Conservation (phyloP, 2,113 vertebrate genomes). For the Mungos mungo region DNA sequence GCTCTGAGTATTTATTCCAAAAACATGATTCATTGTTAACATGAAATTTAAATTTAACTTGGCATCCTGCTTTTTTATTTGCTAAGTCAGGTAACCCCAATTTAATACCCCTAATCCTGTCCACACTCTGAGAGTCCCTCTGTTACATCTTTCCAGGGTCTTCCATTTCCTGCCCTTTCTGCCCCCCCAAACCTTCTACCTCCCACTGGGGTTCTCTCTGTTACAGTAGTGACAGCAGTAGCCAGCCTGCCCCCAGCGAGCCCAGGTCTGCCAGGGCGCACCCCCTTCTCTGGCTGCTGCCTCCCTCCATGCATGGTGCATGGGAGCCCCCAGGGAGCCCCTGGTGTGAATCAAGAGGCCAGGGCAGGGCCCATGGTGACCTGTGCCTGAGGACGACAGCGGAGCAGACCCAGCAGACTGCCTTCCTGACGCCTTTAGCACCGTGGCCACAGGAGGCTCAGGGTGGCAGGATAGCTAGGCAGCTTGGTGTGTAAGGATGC, state of each 20-base stretch:
- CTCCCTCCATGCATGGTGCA: not conserved
- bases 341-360: not conserved
- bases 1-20: not conserved
- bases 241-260: not conserved
- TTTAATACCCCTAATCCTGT: not conserved
- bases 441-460: fast-evolving
- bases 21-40: not conserved
- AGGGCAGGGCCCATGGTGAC: fast-evolving
- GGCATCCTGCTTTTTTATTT: not conserved
- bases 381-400: not conserved
- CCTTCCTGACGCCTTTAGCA: fast-evolving
- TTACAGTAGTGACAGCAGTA: not conserved
- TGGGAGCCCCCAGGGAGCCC: not conserved
- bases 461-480: fast-evolving
- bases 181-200: not conserved
- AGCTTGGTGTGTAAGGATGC: no score
- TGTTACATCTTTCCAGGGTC: not conserved
- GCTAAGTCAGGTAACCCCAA: not conserved
- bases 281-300: not conserved
- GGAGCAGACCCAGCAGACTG: no score
- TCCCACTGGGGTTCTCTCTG: not conserved
- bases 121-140: not conserved
- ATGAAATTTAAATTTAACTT: not conserved
- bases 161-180: not conserved
- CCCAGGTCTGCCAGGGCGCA: no score